These are phyloP conservation scores for Halichoeres trimaculatus DNA, from an alignment of 2,113 vertebrate species.

Conservation along the genomic window DNA sequence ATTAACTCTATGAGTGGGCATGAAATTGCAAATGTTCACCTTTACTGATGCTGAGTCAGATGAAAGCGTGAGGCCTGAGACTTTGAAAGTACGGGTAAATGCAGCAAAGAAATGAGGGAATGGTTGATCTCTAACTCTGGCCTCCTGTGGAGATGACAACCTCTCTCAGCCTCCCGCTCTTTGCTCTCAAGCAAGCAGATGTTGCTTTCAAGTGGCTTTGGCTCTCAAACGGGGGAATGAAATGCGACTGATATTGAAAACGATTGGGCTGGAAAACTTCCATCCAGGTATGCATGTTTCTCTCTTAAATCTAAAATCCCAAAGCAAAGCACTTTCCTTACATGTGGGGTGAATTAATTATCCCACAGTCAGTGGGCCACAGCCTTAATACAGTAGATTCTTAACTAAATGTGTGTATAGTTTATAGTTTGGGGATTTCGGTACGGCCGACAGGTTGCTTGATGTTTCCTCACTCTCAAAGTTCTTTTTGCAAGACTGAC, in stretches of 20 bases:
- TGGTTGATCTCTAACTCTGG: slow-evolving; percentile 8
- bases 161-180: slow-evolving; percentile 7
- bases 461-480: too few species aligned
- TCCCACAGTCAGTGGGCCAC: too few species aligned
- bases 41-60: slow-evolving; percentile 12
- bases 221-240: neutral
- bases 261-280: too few species aligned
- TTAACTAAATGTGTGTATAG: too few species aligned
- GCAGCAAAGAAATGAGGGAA: neutral
- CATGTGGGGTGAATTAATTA: neutral
- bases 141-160: neutral
- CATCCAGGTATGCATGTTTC: neutral
- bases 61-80: slow-evolving; percentile 3
- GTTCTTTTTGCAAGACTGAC: neutral
- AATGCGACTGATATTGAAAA: slow-evolving; percentile 23
- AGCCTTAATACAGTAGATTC: too few species aligned
- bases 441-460: neutral
- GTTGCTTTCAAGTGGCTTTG: neutral
- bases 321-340: neutral
- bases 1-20: neutral
- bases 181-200: slow-evolving; percentile 7
- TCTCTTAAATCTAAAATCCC: neutral
- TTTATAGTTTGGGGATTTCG: neutral
- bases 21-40: slow-evolving; percentile 15
- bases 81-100: neutral